Percentiles rank a stretch among this genome's conserved stretches.
These are phyloP conservation scores for Carabus problematicus DNA, from an alignment of 2,888 invertebrate genomes.

Conservation along the genomic window DNA sequence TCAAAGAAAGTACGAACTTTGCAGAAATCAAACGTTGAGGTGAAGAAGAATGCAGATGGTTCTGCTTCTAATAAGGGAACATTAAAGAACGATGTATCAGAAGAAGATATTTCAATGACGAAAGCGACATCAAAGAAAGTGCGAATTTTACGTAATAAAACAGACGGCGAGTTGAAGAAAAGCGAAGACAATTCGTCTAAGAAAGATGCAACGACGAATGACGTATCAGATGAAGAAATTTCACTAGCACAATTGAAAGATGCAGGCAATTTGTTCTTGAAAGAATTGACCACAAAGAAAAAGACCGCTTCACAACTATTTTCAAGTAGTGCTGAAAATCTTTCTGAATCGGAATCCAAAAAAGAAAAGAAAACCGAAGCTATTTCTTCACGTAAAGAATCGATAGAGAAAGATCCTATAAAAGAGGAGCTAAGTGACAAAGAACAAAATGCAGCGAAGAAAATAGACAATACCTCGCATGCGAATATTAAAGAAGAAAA, in stretches of 20 bases:
- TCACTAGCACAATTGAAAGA: not conserved
- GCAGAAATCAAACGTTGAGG: too few species aligned
- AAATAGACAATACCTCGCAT: not conserved
- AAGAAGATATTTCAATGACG: too few species aligned
- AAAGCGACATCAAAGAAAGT: too few species aligned
- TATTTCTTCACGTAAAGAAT: constrained; percentile 14
- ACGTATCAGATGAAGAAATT: constrained; percentile 6
- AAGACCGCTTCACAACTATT: constrained; percentile 48
- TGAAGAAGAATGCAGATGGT: too few species aligned
- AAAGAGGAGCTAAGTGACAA: not conserved
- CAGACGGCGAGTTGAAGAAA: constrained; percentile 1
- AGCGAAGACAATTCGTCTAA: not conserved
- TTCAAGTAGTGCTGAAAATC: constrained; percentile 41
- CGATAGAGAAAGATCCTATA: not conserved
- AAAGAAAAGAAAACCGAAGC: constrained; percentile 26
- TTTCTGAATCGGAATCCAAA: constrained; percentile 22
- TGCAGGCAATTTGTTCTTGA: too few species aligned
- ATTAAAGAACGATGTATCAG: too few species aligned
- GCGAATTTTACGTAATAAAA: too few species aligned
- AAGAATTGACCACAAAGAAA: constrained; percentile 37
- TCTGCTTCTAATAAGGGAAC: too few species aligned
- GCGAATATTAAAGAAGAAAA: not conserved
- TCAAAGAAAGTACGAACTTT: too few species aligned
- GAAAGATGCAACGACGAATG: not conserved
- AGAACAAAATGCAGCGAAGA: not conserved